Conservation (phyloP, 2,797 vertebrate species). For the Bucorvus abyssinicus region DNA sequence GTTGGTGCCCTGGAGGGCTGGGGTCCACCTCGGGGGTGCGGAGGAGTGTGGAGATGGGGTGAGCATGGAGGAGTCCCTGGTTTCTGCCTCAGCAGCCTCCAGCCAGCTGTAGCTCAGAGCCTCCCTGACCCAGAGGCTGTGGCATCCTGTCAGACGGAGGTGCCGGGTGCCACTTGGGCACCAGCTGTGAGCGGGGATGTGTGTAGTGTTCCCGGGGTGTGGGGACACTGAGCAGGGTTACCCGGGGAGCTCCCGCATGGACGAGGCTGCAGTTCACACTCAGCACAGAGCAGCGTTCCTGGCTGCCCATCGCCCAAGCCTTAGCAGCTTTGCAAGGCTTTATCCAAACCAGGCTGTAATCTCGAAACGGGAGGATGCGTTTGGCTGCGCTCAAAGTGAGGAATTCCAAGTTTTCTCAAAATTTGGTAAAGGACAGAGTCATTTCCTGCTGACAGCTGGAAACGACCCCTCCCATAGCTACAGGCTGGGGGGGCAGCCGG, state of each 20-base stretch:
- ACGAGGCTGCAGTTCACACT: conserved; percentile 51
- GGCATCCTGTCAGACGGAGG: rapidly evolving
- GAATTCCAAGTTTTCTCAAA: conserved; percentile 66
- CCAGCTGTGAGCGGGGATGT: rapidly evolving
- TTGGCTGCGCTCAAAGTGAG: conserved; percentile 29
- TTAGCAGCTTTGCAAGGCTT: conserved; percentile 15
- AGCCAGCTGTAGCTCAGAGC: background rate
- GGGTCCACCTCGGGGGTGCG: rapidly evolving
- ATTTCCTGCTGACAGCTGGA: conserved; percentile 63
- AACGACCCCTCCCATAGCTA: background rate
- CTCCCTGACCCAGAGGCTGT: background rate
- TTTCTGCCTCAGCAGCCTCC: background rate
- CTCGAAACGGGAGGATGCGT: background rate
- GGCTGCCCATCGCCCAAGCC: background rate
- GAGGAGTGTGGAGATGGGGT: background rate
- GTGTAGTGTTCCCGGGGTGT: rapidly evolving
- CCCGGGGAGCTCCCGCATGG: background rate
- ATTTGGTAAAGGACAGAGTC: conserved; percentile 48
- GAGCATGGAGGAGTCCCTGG: rapidly evolving
- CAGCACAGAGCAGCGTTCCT: background rate
- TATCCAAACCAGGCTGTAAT: conserved; percentile 40
- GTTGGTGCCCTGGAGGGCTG: background rate
- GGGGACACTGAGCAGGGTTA: background rate
- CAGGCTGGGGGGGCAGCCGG: background rate
- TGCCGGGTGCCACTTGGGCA: background rate